Base-by-base conservation (phyloP, 2,113 vertebrate species). In the Dasyornis broadbenti region DNA sequence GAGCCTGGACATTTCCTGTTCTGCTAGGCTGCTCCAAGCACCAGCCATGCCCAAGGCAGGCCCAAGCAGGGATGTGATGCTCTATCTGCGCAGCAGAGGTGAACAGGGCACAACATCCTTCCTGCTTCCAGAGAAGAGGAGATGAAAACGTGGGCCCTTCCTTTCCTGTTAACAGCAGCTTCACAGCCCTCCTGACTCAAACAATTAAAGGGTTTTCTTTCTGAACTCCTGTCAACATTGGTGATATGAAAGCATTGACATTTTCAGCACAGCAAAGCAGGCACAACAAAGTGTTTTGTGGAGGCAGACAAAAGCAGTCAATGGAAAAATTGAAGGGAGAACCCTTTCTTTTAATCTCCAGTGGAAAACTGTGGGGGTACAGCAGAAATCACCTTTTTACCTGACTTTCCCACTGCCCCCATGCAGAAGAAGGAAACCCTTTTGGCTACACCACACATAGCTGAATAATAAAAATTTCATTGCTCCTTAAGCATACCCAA, bases 211-310 rank as follows among this genome's bases (percentile, higher is more conserved):
- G 26, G 47, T 83, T 96, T 86, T 76, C 53, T 18, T 50, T 90
- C 71, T 73, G 61, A 89, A 44, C 49, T 80, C 56, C 65, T 94
- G 75, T 86, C 86, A 95, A 81, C 26, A 65, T 11, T 63, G 33
- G 37, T 40, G 47, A 49, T 69, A 63, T 8, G 26, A 90, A 94
- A 94, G 57, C n/a, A 83, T 72, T 70, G 86, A 92, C 93, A 95
- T 95, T 95, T 95, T 80, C 66, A 82, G 77, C 49, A 54, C 64
- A 89, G 73, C 49, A 81, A 86, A 83, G 72, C 45, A 94, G 59
- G 72, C 30, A 92, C 71, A 95, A 82, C 63, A 88, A 90, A 93
- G 54, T 61, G 57, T 61, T 90, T 93, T 60, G 54, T 65, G 64
- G 68, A 76, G 70, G 59, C 65, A 77, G 54, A 89, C 50, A n/a